Base-by-base conservation (phyloP, 2,797 vertebrate genomes). In the Chelmon rostratus region DNA sequence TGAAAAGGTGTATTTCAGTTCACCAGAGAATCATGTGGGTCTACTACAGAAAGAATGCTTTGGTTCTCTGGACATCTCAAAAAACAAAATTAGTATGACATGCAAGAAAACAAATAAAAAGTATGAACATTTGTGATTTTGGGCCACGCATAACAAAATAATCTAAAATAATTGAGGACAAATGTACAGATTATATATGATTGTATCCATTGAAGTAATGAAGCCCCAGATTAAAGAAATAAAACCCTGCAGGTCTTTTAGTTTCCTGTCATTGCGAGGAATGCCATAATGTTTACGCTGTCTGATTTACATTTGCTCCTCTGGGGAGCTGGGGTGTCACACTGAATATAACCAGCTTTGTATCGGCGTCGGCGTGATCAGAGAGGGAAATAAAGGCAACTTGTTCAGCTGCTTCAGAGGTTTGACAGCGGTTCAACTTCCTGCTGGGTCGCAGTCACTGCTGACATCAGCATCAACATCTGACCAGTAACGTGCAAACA, bases 301-400 rank as follows among this genome's bases (percentile, higher is more conserved):
- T 62, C 88, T 86, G 74, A 78, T 87, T 89, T 83, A 77, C 83
- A 87, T 91, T 73, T 77, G 65, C 82, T 86, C 72, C 78, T 75
- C 62, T 72, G 77, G 71, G 68, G 68, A 64, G 78, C 72, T 63
- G 65, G 21, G 21, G 53, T 71, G 87, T 82, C 84, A 23, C 58
- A 87, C 91, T 86, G 78, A 88, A 84, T 84, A 74, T 68, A 79
- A 78, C 62, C 88, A 70, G 62, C 42, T 80, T 83, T 73, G 23
- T 53, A 33, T 69, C 76, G 81, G n/a, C n/a, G 53, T 68, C 28
- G 25, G 44, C 35, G 8, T 33, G 46, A 74, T 53, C 57, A 49
- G 56, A 69, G 40, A 68, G 25, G 57, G 31, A 82, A 86, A 76
- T 66, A 31, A 81, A 35, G 42, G 38, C 12, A 54, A 68, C 68